A percentile compares a stretch with the other conserved stretches of the same genome.
phyloP scores from a whole-genome alignment of 2,888 invertebrate genomes.

The Acronicta psi region DNA sequence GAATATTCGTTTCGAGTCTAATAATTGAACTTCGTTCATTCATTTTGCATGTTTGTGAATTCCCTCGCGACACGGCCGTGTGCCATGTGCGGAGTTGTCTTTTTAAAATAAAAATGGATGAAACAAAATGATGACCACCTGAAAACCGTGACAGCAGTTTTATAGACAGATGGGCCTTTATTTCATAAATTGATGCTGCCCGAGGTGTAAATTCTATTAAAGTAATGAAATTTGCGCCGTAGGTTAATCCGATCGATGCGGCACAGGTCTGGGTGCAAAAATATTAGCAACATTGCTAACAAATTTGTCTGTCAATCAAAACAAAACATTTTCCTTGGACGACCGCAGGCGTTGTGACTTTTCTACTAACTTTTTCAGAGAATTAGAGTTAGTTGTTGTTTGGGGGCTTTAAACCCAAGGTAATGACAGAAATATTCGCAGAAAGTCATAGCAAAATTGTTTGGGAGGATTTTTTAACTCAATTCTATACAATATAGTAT shows the following conservation, averaged over 20 bases:
- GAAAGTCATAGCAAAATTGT: slow-evolving; percentile 4
- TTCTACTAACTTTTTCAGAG: slow-evolving; percentile 28
- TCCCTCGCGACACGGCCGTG: too few relatives aligned
- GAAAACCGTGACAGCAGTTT: slow-evolving; percentile 4
- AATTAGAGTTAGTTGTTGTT: slow-evolving; percentile 36
- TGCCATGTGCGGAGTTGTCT: too few relatives aligned
- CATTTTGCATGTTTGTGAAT: too few relatives aligned
- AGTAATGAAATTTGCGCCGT: slow-evolving; percentile 42
- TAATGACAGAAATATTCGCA: slow-evolving; percentile 33
- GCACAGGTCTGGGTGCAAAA: slow-evolving; percentile 14
- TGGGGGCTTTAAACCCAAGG: slow-evolving; percentile 37
- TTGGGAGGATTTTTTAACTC: slow-evolving; percentile 11
- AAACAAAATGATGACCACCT: background rate
- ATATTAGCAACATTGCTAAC: slow-evolving; percentile 14
- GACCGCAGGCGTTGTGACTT: slow-evolving; percentile 24
- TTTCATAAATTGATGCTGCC: slow-evolving; percentile 20
- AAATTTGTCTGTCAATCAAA: slow-evolving; percentile 15
- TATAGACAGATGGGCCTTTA: slow-evolving; percentile 16
- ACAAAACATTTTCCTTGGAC: slow-evolving; percentile 27
- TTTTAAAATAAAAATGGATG: background rate
- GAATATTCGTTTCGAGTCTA: too few relatives aligned
- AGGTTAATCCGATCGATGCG: slow-evolving; percentile 34
- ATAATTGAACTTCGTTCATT: too few relatives aligned
- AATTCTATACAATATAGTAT: too few relatives aligned
- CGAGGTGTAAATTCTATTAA: slow-evolving; percentile 47